Percentiles rank a stretch among this genome's conserved stretches.
These are phyloP conservation scores for Heteractis magnifica DNA, from an alignment of 92 coral and sea anemone species.

Conservation along the genomic window DNA sequence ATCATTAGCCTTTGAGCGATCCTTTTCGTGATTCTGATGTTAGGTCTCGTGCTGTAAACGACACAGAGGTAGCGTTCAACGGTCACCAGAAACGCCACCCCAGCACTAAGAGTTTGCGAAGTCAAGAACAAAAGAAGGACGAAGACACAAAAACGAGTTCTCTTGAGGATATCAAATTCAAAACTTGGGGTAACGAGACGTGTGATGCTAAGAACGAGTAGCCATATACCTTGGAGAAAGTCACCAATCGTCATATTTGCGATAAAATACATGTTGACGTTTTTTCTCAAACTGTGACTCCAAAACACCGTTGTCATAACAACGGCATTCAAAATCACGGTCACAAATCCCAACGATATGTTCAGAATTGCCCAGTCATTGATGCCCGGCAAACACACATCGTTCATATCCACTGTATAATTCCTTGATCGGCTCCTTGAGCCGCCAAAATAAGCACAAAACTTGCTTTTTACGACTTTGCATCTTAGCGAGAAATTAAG, in stretches of 20 bases:
- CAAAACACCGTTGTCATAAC: background rate
- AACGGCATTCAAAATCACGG: background rate
- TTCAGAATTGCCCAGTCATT: background rate
- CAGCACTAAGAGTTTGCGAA: background rate
- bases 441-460: background rate
- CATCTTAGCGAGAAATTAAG: background rate
- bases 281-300: background rate
- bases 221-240: background rate
- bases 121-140: background rate
- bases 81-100: conserved; percentile 8
- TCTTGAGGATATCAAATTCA: background rate
- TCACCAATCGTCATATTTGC: conserved; percentile 4
- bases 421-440: background rate
- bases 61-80: conserved; percentile 28
- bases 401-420: background rate
- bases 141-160: background rate
- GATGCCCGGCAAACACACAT: background rate
- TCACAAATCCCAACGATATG: background rate
- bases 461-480: background rate
- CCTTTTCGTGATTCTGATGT: conserved; percentile 9
- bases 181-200: background rate
- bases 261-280: background rate
- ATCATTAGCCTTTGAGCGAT: background rate
- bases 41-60: conserved; percentile 3
- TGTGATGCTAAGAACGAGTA: background rate